Evolutionary conservation across 2,888 invertebrate genomes (phyloP).

Genomic region (Priocnemis perturbator): DNA sequence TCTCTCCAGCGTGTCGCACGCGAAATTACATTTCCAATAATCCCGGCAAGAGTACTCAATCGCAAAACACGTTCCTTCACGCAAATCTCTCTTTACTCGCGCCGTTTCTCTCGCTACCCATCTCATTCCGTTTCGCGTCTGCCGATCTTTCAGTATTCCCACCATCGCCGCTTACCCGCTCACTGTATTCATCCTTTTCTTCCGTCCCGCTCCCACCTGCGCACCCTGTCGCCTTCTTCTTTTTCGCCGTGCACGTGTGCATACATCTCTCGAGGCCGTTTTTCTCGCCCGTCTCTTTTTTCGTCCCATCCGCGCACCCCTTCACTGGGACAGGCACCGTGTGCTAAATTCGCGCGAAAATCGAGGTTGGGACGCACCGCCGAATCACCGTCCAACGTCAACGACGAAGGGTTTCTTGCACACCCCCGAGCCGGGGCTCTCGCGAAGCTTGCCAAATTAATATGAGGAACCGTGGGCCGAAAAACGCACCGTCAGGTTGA

Average conservation of each 20-base stretch:
- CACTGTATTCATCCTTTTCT: too few species aligned
- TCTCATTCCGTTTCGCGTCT: background rate
- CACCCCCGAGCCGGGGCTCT: too few species aligned
- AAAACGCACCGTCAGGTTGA: too few species aligned
- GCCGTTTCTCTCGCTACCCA: conserved; percentile 9
- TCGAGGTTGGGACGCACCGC: conserved; percentile 24
- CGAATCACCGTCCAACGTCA: background rate
- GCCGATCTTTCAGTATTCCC: conserved; percentile 3
- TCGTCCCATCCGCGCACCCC: too few species aligned
- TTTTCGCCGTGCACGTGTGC: conserved; percentile 12
- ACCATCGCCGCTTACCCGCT: too few species aligned
- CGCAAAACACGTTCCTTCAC: conserved; percentile 49
- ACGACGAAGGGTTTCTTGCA: too few species aligned
- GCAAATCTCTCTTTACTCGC: conserved; percentile 36
- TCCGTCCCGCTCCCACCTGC: background rate
- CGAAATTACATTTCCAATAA: conserved; percentile 58
- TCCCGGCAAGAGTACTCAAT: conserved; percentile 44
- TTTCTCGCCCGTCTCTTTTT: conserved; percentile 18
- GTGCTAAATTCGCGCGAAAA: conserved; percentile 37
- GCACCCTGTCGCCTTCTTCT: background rate
- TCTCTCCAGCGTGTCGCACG: conserved; percentile 31
- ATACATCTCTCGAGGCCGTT: conserved; percentile 1
- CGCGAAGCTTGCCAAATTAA: too few species aligned
- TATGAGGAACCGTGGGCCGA: too few species aligned
- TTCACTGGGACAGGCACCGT: conserved; percentile 8